phyloP scores from a whole-genome alignment of 2,888 invertebrate genomes.

The Sphaerophoria taeniata region DNA sequence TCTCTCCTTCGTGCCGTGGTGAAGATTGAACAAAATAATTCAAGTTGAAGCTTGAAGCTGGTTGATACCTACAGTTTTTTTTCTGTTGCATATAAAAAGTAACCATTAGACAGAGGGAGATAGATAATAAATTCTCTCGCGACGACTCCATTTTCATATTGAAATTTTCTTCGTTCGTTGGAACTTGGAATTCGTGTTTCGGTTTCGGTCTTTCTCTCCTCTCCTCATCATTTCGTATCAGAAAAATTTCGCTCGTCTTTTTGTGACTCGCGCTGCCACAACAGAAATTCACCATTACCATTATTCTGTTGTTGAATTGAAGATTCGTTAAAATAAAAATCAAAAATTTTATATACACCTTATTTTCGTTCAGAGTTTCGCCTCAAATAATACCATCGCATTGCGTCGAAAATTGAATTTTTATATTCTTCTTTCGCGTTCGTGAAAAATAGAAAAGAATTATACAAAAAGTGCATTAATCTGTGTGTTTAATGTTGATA shows the following conservation, averaged over 20 bases:
- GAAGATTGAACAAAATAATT: not conserved
- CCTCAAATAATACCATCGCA: slow-evolving; percentile 18
- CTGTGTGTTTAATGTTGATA: slow-evolving; percentile 6
- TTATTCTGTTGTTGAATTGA: slow-evolving; percentile 23
- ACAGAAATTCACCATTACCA: slow-evolving; percentile 55
- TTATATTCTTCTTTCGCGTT: slow-evolving; percentile 7
- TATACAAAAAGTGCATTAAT: slow-evolving; percentile 11
- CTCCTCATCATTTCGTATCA: no score
- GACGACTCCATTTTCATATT: slow-evolving; percentile 29
- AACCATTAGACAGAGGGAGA: not conserved
- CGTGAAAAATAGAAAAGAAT: not conserved
- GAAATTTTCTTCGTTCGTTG: slow-evolving; percentile 14
- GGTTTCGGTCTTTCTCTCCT: not conserved
- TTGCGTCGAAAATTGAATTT: slow-evolving; percentile 22
- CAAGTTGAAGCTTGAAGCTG: slow-evolving; percentile 29
- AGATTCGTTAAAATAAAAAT: slow-evolving; percentile 60
- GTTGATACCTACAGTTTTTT: slow-evolving; percentile 9
- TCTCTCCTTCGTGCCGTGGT: slow-evolving; percentile 41
- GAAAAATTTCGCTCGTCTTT: no score
- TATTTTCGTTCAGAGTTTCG: slow-evolving; percentile 52
- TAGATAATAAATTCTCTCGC: slow-evolving; percentile 1
- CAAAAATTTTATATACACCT: slow-evolving; percentile 64
- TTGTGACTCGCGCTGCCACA: slow-evolving; percentile 10
- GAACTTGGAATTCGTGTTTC: slow-evolving; percentile 60
- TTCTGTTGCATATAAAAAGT: slow-evolving; percentile 3